These are phyloP conservation scores for Siderastrea radians DNA, from an alignment of 92 coral and sea anemone species.

Conservation along the genomic window DNA sequence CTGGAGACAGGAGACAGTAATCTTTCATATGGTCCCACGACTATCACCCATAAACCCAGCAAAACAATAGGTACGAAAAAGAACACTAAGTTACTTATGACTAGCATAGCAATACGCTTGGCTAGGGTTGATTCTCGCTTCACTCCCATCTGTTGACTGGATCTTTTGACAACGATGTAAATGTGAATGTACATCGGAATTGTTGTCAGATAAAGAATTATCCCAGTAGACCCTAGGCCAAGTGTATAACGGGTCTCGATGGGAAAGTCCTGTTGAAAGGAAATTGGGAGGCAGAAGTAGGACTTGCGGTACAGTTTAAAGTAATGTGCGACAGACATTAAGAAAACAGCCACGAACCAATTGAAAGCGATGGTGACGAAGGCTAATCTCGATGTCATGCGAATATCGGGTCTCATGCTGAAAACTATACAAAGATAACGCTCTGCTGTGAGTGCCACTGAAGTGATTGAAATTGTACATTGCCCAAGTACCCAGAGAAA, in stretches of 20 bases:
- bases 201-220: slow-evolving; percentile 31
- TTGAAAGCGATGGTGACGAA: not conserved
- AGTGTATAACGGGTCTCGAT: not conserved
- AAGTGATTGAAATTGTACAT: not conserved
- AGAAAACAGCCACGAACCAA: not conserved
- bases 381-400: slow-evolving; percentile 3
- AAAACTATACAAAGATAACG: slow-evolving; percentile 25
- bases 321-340: not conserved
- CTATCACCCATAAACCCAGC: not conserved
- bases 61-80: slow-evolving; percentile 46
- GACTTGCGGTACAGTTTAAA: not conserved
- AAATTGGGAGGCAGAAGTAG: not conserved
- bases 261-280: not conserved
- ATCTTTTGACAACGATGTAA: too few relatives aligned
- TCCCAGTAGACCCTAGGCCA: not conserved
- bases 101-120: slow-evolving; percentile 49
- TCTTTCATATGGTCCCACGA: not conserved
- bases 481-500: slow-evolving; percentile 7
- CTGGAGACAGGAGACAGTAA: not conserved
- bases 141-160: not conserved
- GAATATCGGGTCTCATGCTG: slow-evolving; percentile 5
- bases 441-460: slow-evolving; percentile 12
- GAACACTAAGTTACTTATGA: slow-evolving; percentile 49
- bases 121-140: slow-evolving; percentile 57
- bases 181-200: slow-evolving; percentile 2